Conservation (phyloP, 2,888 invertebrate species). For the Colletes collaris region DNA sequence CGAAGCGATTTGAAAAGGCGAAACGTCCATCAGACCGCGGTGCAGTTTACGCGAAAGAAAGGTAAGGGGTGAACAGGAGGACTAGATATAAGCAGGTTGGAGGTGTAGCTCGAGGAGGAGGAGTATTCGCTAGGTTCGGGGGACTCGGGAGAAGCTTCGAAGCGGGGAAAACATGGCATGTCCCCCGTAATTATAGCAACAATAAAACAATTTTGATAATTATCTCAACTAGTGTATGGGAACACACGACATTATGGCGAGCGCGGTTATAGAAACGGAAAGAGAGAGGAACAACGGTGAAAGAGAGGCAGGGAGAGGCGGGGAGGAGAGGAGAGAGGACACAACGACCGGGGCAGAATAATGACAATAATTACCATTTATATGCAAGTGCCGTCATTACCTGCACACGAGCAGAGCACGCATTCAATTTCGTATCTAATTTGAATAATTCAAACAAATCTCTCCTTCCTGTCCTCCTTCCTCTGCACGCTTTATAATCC, state of each 20-base stretch:
- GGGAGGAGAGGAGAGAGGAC: slow-evolving; percentile 64
- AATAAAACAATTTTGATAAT: slow-evolving; percentile 83
- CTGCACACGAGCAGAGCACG: slow-evolving; percentile 83
- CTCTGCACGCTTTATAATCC: slow-evolving; percentile 81
- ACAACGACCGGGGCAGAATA: slow-evolving; percentile 82
- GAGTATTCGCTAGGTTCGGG: slow-evolving; percentile 45
- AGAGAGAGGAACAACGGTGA: slow-evolving; percentile 46
- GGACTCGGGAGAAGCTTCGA: slow-evolving; percentile 32
- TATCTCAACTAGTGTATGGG: slow-evolving; percentile 82
- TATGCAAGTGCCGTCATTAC: slow-evolving; percentile 83
- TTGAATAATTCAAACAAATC: slow-evolving; percentile 83
- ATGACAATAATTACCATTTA: slow-evolving; percentile 83
- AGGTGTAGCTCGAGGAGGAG: slow-evolving; percentile 16
- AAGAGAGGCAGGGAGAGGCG: slow-evolving; percentile 36
- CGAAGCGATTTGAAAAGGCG: slow-evolving; percentile 66
- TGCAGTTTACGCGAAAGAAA: slow-evolving; percentile 54
- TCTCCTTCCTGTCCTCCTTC: slow-evolving; percentile 82
- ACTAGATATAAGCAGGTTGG: slow-evolving; percentile 30
- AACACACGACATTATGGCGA: slow-evolving; percentile 80
- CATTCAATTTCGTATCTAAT: slow-evolving; percentile 83
- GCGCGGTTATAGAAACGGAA: slow-evolving; percentile 65
- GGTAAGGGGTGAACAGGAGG: slow-evolving; percentile 56
- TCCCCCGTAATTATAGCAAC: slow-evolving; percentile 82
- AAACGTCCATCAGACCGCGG: slow-evolving; percentile 60
- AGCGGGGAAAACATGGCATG: slow-evolving; percentile 78